These are phyloP conservation scores for Rhamphomyia laevipes DNA, from an alignment of 2,888 invertebrate genomes.

Conservation along the genomic window DNA sequence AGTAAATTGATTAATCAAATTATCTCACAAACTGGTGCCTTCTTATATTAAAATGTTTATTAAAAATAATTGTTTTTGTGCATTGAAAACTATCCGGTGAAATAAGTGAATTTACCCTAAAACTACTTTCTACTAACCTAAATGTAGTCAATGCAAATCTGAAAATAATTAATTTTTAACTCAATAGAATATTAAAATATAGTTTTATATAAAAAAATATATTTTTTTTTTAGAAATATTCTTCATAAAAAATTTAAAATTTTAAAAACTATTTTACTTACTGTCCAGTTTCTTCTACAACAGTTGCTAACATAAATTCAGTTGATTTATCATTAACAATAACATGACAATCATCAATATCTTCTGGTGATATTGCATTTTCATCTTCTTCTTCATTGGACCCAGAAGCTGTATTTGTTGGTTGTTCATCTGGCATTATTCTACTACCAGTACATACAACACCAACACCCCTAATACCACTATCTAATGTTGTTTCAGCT, in stretches of 20 bases:
- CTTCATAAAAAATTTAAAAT: background rate
- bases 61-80: too few species aligned
- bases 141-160: too few species aligned
- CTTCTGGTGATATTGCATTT: slow-evolving; percentile 50
- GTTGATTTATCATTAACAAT: slow-evolving; percentile 85
- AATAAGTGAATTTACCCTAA: too few species aligned
- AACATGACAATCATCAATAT: slow-evolving; percentile 65
- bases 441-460: slow-evolving; percentile 30
- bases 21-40: too few species aligned
- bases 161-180: too few species aligned
- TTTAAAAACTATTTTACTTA: slow-evolving; percentile 42
- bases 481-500: slow-evolving; percentile 62
- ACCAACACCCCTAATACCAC: slow-evolving; percentile 26
- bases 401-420: slow-evolving; percentile 82
- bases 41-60: too few species aligned
- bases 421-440: slow-evolving; percentile 57
- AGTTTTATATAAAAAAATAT: too few species aligned
- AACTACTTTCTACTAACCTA: too few species aligned
- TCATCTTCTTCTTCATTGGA: slow-evolving; percentile 78
- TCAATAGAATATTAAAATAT: too few species aligned
- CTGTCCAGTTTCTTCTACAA: slow-evolving; percentile 69
- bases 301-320: slow-evolving; percentile 82
- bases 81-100: too few species aligned
- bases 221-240: background rate
- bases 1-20: too few species aligned